Base-by-base conservation (phyloP, 2,888 invertebrate genomes). In the Spicauda simplicius region DNA sequence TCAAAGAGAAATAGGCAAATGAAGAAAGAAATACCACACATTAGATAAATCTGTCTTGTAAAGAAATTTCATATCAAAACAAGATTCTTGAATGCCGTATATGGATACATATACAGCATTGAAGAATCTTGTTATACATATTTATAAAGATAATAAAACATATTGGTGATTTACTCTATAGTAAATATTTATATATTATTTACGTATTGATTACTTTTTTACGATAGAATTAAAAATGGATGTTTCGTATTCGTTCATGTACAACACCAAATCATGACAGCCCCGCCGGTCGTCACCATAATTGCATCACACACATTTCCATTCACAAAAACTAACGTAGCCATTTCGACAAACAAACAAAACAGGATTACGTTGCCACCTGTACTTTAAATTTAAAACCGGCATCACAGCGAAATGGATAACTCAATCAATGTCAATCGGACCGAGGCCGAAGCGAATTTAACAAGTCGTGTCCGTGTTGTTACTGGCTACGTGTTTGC, bases 381-480 rank as follows among this genome's bases (percentile, higher is more conserved):
- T 68, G 71, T 70, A 70, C 67, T 71, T 72, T 71, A 71, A 75
- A 73, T 72, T 75, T 76, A 72, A 74, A 75, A 75, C 72, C 72
- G 72, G 72, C 72, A 71, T 70, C 72, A 74, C 71, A 75, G 73
- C 73, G 74, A 76, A 80, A 75, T 79, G 80, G 79, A 87, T 88
- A 88, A 90, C 88, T 91, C 90, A 89, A 90, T 91, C 90, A 90
- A 86, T 86, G 88, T 90, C 87, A 88, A 84, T 86, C 87, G 80
- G 75, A 79, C 80, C 76, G 81, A 67, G 75, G 79, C 78, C 79
- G 81, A 82, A 82, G 78, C 77, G 82, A 82, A 83, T 90, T 89
- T 85, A 87, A 87, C 88, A 85, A 86, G 85, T 85, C 81, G 79
- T 81, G 81, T 78, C 80, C 80, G 74, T 80, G 77, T 79, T 73